phyloP scores from a whole-genome alignment of 1,140 invertebrate species.

The Lysiphlebus fabarum region DNA sequence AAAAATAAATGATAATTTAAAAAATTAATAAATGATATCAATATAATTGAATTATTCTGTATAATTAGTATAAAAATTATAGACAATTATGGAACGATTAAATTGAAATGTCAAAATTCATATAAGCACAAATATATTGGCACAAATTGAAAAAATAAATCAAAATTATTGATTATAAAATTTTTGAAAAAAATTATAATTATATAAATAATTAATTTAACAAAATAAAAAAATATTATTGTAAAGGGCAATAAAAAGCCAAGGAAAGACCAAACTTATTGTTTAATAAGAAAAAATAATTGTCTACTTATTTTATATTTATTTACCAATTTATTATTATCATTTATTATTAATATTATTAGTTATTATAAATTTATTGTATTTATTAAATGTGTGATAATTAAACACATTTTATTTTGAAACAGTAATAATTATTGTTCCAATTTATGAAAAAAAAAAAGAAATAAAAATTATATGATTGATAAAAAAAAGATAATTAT shows the following conservation, averaged over 20 bases:
- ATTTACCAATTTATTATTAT: conserved; percentile 43
- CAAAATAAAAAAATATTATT: conserved; percentile 14
- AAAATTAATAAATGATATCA: no score
- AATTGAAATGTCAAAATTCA: conserved; percentile 26
- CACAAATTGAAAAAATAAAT: background rate
- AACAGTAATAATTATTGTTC: conserved; percentile 37
- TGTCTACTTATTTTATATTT: conserved; percentile 33
- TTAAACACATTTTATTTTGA: conserved; percentile 31
- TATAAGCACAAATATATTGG: background rate
- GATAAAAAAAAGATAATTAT: conserved; percentile 14
- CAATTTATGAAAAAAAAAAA: conserved; percentile 31
- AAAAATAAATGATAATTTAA: no score
- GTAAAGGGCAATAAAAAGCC: conserved; percentile 42
- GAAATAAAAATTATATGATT: conserved; percentile 30
- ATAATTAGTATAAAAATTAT: background rate
- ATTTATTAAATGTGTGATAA: conserved; percentile 41
- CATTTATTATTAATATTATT: conserved; percentile 21
- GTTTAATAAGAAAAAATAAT: conserved; percentile 38
- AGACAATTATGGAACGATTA: conserved; percentile 18
- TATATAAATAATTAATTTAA: conserved; percentile 19
- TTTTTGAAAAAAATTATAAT: background rate
- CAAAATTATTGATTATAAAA: background rate
- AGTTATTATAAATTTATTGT: conserved; percentile 28
- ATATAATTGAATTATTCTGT: background rate
- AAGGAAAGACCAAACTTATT: conserved; percentile 53